Conservation (phyloP, 2,113 vertebrate species). For the Protobothrops flavoviridis region DNA sequence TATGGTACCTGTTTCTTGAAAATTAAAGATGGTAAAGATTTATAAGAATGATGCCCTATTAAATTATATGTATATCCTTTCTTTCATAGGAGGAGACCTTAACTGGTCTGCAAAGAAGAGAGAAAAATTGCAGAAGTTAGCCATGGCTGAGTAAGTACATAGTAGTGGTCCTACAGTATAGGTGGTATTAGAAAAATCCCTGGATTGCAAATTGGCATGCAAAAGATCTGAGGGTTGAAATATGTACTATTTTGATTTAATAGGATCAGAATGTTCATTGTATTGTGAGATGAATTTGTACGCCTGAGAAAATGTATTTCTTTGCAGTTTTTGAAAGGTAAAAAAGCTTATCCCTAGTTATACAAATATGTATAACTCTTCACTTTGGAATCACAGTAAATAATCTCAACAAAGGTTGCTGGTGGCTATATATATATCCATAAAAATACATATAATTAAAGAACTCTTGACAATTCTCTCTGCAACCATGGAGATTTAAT, state of each 20-base stretch:
- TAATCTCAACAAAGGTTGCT: neutral
- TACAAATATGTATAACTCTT: neutral
- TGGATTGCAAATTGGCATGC: neutral
- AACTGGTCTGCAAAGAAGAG: constrained; percentile 85
- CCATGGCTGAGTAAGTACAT: constrained; percentile 81
- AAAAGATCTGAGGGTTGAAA: neutral
- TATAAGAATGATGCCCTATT: neutral
- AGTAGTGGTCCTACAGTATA: neutral
- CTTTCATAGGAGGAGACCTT: constrained; percentile 82
- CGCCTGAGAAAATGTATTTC: neutral
- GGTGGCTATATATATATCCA: neutral
- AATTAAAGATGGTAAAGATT: neutral
- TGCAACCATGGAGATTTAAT: neutral
- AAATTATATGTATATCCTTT: neutral
- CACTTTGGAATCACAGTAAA: neutral
- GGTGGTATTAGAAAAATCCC: neutral
- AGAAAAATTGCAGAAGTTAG: constrained; percentile 76
- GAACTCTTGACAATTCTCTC: neutral
- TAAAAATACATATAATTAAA: neutral
- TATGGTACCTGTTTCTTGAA: neutral
- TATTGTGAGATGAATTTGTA: neutral
- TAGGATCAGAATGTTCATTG: neutral
- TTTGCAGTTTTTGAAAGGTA: neutral
- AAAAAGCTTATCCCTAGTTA: neutral
- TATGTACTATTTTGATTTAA: neutral